Evolutionary conservation across 2,888 invertebrate species (phyloP).

Genomic region (Habrosyne pyritoides): DNA sequence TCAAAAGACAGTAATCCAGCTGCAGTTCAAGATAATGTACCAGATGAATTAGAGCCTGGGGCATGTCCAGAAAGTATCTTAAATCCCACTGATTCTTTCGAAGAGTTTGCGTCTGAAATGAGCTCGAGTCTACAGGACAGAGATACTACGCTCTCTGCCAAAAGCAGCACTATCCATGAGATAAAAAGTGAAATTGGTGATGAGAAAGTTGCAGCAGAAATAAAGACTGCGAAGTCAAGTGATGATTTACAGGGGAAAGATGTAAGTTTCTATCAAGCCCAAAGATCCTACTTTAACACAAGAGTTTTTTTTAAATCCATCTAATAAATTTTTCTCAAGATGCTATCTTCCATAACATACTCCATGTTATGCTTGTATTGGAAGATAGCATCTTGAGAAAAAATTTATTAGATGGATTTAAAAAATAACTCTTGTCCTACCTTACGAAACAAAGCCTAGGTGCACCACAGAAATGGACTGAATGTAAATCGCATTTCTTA

Average conservation of each 20-base stretch:
- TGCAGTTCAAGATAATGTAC: slow-evolving; percentile 41
- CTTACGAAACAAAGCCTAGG: too few species aligned
- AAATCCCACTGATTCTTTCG: slow-evolving; percentile 88
- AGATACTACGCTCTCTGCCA: slow-evolving; percentile 75
- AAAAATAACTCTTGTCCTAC: too few species aligned
- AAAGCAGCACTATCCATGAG: slow-evolving; percentile 83
- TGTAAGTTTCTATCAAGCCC: slow-evolving; percentile 48
- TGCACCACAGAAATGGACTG: too few species aligned
- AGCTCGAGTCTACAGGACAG: slow-evolving; percentile 85
- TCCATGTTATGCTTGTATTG: too few species aligned
- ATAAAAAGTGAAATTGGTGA: slow-evolving; percentile 79
- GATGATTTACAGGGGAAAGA: slow-evolving; percentile 72
- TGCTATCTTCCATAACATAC: too few species aligned
- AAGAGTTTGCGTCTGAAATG: slow-evolving; percentile 87
- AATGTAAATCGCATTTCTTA: too few species aligned
- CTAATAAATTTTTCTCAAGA: too few species aligned
- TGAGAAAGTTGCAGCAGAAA: slow-evolving; percentile 24
- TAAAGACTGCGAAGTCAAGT: slow-evolving; percentile 63
- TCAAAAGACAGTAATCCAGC: slow-evolving; percentile 55
- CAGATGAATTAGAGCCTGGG: slow-evolving; percentile 70
- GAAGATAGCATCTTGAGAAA: too few species aligned
- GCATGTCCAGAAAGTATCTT: slow-evolving; percentile 86
- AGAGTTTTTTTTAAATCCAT: too few species aligned
- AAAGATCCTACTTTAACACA: not conserved
- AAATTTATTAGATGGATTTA: too few species aligned